Evolutionary conservation across 1,140 invertebrate species (phyloP), one percentile per base, ranked within the genome.

Genomic region (Pseudachorutes palmiensis): DNA sequence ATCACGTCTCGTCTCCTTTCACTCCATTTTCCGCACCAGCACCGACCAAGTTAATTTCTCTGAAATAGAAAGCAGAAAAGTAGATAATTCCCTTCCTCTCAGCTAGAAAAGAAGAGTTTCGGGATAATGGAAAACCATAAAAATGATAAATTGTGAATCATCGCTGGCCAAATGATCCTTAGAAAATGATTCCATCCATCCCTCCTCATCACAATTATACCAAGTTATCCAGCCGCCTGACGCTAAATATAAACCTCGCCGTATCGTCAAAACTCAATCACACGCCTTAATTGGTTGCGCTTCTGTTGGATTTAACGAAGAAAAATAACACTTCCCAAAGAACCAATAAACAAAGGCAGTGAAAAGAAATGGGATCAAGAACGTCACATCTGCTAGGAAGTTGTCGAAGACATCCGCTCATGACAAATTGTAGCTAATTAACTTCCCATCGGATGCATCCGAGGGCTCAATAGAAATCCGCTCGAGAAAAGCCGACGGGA

Each of bases 1-100:
- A 55, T 55, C 51, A 55, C 51, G 51, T 55, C 24, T n/a, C 51
- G 9, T 22, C 51, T 55, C 24, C 51, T 24, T 55, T 55, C 51
- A 55, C 51, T 55, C 51, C 51, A 55, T 55, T 55, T 55, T 55
- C 51, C 51, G 51, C 12, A 55, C 51, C 51, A 55, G 24, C 51
- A 24, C 51, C 51, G 24, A 12, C 14, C 3, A 55, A 55, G 51
- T 55, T 55, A 55, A 55, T 55, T 55, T 55, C 51, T 55, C 51
- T 55, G 51, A 55, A 55, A 55, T 55, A 55, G 51, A 55, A 55
- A 55, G 51, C 12, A 55, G 51, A 55, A n/a, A 55, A 55, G 51
- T 24, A 55, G 51, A 24, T 55, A 55, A 55, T 55, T 55, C 36
- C 36, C 19, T 41, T 41, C 19, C 19, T 19, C n/a, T 45, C 19